Percentiles rank a stretch among this genome's conserved stretches.
Evolutionary conservation across 2,888 invertebrate genomes (phyloP).

Genomic region (Dicycla oo): DNA sequence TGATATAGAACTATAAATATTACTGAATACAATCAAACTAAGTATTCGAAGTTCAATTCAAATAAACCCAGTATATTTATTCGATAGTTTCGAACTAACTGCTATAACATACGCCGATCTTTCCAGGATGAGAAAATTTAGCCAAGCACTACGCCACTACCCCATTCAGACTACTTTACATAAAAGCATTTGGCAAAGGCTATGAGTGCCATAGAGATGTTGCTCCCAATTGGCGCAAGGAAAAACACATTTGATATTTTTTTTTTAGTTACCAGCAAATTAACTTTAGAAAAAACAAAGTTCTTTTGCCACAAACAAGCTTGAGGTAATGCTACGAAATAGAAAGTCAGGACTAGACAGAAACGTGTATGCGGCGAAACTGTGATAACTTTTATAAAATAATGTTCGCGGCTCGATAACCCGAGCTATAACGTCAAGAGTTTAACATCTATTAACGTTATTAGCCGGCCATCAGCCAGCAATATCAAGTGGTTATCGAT

Average conservation of each 20-base stretch:
- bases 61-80: slow-evolving; percentile 51
- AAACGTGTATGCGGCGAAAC: slow-evolving; percentile 42
- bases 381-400: slow-evolving; percentile 60
- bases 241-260: slow-evolving; percentile 27
- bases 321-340: slow-evolving; percentile 34
- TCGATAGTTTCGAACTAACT: slow-evolving; percentile 42
- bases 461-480: slow-evolving; percentile 63
- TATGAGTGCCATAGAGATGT: slow-evolving; percentile 52
- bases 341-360: slow-evolving; percentile 35
- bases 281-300: slow-evolving; percentile 41
- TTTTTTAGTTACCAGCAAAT: slow-evolving; percentile 33
- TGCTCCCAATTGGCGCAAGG: slow-evolving; percentile 29
- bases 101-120: slow-evolving; percentile 38
- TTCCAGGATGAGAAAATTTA: slow-evolving; percentile 58
- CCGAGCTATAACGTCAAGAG: slow-evolving; percentile 55
- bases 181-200: slow-evolving; percentile 61
- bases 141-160: slow-evolving; percentile 47
- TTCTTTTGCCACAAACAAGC: slow-evolving; percentile 38
- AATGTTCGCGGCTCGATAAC: slow-evolving; percentile 53
- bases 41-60: slow-evolving; percentile 31
- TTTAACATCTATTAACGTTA: slow-evolving; percentile 69
- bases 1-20: slow-evolving; percentile 14
- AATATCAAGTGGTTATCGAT: slow-evolving; percentile 64
- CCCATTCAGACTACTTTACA: slow-evolving; percentile 57
- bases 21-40: slow-evolving; percentile 21